Base-by-base conservation (phyloP, 2,888 invertebrate genomes). In the Thumatha senex region DNA sequence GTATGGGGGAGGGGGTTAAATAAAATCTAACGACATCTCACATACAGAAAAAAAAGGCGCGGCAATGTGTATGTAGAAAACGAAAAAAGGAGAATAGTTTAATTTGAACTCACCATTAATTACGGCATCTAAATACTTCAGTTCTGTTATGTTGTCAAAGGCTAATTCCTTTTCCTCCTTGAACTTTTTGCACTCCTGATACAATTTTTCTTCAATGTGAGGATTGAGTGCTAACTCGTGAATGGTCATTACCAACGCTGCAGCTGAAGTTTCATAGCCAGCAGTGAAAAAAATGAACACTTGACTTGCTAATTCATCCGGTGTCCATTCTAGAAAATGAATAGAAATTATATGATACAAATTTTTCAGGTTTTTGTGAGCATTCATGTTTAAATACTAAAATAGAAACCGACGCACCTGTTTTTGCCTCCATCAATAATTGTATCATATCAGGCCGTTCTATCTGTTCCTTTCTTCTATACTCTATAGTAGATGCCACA, bases 401-500 rank as follows among this genome's bases (percentile, higher is more conserved):
- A 24, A 24, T 10, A 15, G 15, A 13, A 5, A 13, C 3, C 13
- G 7, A 31, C n/a, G 8, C 68, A 88, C 88, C 88, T 72, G 74
- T 80, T 9, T 76, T 70, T 7, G 84, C 80, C 51, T 93, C 91
- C 84, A 93, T 84, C n/a, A 94, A 59, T 2, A 93, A 63, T 49
- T 93, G 92, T 10, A 93, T 88, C 92, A 93, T 93, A 61, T 94
- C 93, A 0, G 92, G 92, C 49, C 93, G 71, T 1, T 89, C 78
- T 5, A 93, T 84, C 0, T 84, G 82, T 34, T 91, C 74, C 38
- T 86, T 81, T 36, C 88, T 83, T 10, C 93, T 80, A 2, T 77
- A 70, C 40, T 82, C 80, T 39, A 93, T 85, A 0, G 92, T 92
- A 0, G 63, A 63, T 1, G 63, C 44, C 0, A 86, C 81, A 1